Evolutionary conservation across 2,888 invertebrate species (phyloP).

Genomic region (Drosophila antonietae): DNA sequence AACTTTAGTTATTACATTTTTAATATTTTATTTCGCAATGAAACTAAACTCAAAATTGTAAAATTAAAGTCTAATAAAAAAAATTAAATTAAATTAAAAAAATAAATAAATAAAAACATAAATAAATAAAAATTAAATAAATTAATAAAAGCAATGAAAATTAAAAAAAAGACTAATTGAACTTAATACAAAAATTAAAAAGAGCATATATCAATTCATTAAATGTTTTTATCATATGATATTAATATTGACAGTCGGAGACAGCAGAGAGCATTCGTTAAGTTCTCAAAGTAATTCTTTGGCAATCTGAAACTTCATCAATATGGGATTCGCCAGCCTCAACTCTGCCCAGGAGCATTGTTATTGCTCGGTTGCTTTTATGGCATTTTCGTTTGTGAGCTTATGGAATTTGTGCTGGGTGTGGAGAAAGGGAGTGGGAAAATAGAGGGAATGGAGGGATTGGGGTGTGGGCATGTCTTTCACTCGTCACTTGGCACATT

Average conservation of each 20-base stretch:
- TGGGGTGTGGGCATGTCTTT: constrained; percentile 24
- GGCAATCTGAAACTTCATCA: constrained; percentile 10
- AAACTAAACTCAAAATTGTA: too few relatives aligned
- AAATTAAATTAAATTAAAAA: too few relatives aligned
- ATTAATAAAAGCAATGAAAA: too few relatives aligned
- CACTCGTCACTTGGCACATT: constrained; percentile 59
- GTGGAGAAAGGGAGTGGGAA: neutral
- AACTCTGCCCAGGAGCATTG: constrained; percentile 2
- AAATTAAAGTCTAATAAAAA: too few relatives aligned
- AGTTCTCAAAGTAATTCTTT: neutral
- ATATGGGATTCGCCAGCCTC: constrained; percentile 33
- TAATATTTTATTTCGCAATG: too few relatives aligned
- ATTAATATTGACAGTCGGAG: neutral
- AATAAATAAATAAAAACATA: too few relatives aligned
- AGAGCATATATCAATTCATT: neutral
- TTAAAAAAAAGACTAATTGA: too few relatives aligned
- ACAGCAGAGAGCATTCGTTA: neutral
- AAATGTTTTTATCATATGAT: neutral
- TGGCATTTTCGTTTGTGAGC: constrained; percentile 17
- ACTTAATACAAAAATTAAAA: too few relatives aligned
- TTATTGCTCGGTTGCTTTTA: constrained; percentile 11
- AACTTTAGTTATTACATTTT: too few relatives aligned
- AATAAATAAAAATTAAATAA: too few relatives aligned
- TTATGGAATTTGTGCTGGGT: constrained; percentile 20
- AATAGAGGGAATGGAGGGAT: neutral